Evolutionary conservation across 2,888 invertebrate species (phyloP).

Genomic region (Aplocera efformata): DNA sequence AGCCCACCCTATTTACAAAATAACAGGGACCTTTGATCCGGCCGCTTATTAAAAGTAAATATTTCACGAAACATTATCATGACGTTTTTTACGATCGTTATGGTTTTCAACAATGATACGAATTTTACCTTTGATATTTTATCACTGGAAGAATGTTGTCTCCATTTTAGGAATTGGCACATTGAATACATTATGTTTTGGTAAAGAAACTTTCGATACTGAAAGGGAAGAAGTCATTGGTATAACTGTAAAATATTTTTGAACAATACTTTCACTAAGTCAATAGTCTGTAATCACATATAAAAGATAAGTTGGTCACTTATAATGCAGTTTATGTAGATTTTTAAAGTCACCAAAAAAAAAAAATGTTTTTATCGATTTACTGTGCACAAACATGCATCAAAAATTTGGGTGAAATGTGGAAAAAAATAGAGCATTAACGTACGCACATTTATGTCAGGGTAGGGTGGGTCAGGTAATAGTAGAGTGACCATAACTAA

Average conservation of each 20-base stretch:
- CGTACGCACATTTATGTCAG: slow-evolving; percentile 42
- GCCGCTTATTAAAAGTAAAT: slow-evolving; percentile 78
- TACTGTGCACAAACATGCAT: slow-evolving; percentile 7
- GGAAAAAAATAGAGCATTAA: slow-evolving; percentile 53
- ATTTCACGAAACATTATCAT: slow-evolving; percentile 66
- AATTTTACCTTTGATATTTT: slow-evolving; percentile 3
- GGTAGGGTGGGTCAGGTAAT: slow-evolving; percentile 65
- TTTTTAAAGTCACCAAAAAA: too few species aligned
- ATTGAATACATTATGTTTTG: too few species aligned
- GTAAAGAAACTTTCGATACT: too few species aligned
- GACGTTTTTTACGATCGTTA: slow-evolving; percentile 37
- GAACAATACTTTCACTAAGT: too few species aligned
- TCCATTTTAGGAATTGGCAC: too few species aligned
- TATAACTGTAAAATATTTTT: too few species aligned
- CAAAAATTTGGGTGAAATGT: slow-evolving; percentile 36
- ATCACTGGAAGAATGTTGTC: too few species aligned
- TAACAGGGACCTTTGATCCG: slow-evolving; percentile 77
- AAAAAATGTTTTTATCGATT: too few species aligned
- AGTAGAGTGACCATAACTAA: slow-evolving; percentile 48
- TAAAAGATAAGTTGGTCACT: too few species aligned
- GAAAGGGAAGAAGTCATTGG: too few species aligned
- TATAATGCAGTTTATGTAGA: too few species aligned
- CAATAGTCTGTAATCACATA: too few species aligned
- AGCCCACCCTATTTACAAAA: slow-evolving; percentile 72
- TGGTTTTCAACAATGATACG: slow-evolving; percentile 14